A percentile compares a stretch with the other conserved stretches of the same genome.
Evolutionary conservation across 2,797 vertebrate species (phyloP).

Genomic region (Linurgus olivaceus): DNA sequence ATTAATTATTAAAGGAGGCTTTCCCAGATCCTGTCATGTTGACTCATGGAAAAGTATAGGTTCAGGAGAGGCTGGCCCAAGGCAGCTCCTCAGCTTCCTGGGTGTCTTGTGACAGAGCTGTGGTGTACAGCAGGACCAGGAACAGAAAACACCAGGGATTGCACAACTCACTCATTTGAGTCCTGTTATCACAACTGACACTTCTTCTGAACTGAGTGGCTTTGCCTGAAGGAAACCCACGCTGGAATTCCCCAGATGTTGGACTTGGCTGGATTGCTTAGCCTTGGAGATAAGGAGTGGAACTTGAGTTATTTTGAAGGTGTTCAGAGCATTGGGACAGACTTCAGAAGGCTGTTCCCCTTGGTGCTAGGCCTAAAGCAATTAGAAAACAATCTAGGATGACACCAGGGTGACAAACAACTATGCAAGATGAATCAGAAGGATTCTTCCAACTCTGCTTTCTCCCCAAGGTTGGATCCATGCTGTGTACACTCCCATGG

Average conservation of each 20-base stretch:
- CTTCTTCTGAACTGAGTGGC: background rate
- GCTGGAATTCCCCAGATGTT: background rate
- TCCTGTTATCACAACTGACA: background rate
- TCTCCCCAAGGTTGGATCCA: conserved; percentile 92
- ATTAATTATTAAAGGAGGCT: background rate
- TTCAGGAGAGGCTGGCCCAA: background rate
- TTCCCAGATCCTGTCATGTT: background rate
- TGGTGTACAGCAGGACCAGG: background rate
- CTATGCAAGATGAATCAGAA: background rate
- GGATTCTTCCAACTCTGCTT: background rate
- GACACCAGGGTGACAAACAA: background rate
- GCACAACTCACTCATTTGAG: background rate
- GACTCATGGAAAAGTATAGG: background rate
- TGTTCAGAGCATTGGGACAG: background rate
- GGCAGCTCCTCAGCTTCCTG: background rate
- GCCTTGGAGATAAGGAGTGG: background rate
- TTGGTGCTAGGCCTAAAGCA: rapidly evolving
- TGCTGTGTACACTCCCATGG: conserved; percentile 96
- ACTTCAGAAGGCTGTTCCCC: background rate
- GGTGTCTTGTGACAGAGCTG: background rate
- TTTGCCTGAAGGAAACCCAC: background rate
- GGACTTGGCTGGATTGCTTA: background rate
- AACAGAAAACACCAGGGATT: background rate
- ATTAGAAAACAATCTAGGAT: background rate
- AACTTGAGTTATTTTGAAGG: background rate